Evolutionary conservation across 2,113 vertebrate genomes (phyloP).

Genomic region (Anoura caudifer): DNA sequence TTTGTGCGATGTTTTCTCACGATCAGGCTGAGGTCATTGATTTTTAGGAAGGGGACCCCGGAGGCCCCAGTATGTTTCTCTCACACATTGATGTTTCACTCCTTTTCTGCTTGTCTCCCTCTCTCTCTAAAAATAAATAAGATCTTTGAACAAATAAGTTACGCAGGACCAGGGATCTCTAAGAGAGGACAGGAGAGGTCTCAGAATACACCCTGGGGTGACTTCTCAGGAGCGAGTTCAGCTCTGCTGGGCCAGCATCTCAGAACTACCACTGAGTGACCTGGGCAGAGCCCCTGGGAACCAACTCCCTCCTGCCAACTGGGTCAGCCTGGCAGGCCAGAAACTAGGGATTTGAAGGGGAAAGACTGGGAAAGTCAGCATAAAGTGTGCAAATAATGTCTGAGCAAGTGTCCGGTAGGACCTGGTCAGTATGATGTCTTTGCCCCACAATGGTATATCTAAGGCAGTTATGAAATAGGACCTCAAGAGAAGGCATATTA

Average conservation of each 20-base stretch:
- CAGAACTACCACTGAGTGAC: not conserved
- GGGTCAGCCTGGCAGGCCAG: not conserved
- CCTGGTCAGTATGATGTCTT: not conserved
- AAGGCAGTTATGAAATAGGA: not conserved
- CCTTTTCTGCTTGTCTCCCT: no score
- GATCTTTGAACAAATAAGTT: no score
- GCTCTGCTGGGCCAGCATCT: not conserved
- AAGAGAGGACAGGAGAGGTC: not conserved
- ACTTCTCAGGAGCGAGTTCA: not conserved
- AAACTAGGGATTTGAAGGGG: not conserved
- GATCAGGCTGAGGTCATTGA: not conserved
- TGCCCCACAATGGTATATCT: no score
- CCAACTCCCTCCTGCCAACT: not conserved
- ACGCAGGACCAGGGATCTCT: not conserved
- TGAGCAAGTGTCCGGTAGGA: rapidly evolving
- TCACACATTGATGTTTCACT: no score
- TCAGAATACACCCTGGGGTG: not conserved
- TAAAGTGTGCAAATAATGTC: not conserved
- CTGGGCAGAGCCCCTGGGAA: not conserved
- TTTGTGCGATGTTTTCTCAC: not conserved
- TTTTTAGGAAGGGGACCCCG: not conserved
- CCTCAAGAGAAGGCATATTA: not conserved
- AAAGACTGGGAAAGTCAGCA: not conserved
- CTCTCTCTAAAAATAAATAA: no score
- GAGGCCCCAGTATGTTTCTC: not conserved